phyloP scores from a whole-genome alignment of 2,888 invertebrate species.

The Mesodorylaimus sp. region DNA sequence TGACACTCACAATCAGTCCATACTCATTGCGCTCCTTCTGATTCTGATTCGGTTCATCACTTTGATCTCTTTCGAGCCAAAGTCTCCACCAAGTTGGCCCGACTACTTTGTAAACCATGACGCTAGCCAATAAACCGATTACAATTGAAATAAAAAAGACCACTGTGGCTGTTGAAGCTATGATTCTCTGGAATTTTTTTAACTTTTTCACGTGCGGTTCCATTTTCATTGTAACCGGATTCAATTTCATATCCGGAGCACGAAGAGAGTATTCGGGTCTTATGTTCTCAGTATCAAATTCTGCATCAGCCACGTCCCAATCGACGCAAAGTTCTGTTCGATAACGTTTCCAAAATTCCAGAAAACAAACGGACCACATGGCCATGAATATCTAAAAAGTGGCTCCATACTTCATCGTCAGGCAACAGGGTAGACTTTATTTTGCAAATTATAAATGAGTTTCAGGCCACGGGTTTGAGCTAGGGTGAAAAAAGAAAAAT shows the following conservation, averaged over 20 bases:
- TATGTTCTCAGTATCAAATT: slow-evolving; percentile 53
- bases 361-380: slow-evolving; percentile 74
- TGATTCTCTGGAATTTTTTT: slow-evolving; percentile 29
- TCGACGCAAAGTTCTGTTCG: slow-evolving; percentile 78
- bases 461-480: too few species aligned
- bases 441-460: too few species aligned
- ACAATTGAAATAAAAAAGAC: slow-evolving; percentile 61
- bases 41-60: too few species aligned
- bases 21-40: too few species aligned
- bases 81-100: slow-evolving; percentile 37
- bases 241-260: slow-evolving; percentile 53
- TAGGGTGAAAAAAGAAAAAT: too few species aligned
- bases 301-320: slow-evolving; percentile 73
- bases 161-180: slow-evolving; percentile 57
- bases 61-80: slow-evolving; percentile 42
- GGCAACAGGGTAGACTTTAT: too few species aligned
- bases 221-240: slow-evolving; percentile 60
- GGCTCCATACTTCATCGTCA: too few species aligned
- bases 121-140: slow-evolving; percentile 67
- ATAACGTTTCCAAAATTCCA: slow-evolving; percentile 81
- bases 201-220: slow-evolving; percentile 67
- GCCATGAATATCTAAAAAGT: too few species aligned
- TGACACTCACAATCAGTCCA: slow-evolving; percentile 73
- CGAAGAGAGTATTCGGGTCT: slow-evolving; percentile 9
- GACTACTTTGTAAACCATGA: slow-evolving; percentile 70